Evolutionary conservation across 2,797 vertebrate species (phyloP).

Genomic region (Myiotriccus ornatus): DNA sequence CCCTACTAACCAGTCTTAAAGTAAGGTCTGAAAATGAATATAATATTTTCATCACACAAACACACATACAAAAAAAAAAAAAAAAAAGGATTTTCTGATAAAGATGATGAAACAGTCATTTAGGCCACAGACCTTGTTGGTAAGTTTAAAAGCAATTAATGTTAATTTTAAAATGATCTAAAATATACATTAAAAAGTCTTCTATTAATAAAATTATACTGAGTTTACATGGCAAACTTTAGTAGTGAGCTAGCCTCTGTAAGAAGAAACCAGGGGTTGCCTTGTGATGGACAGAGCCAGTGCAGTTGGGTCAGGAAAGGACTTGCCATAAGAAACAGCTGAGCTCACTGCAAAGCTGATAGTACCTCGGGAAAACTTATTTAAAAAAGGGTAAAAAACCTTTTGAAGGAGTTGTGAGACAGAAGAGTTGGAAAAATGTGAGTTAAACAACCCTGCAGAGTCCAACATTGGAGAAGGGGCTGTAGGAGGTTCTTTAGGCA

Average conservation of each 20-base stretch:
- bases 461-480: not conserved
- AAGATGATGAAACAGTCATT: not conserved
- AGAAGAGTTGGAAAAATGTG: not conserved
- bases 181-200: not conserved
- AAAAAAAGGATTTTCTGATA: not conserved
- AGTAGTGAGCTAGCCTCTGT: not conserved
- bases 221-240: not conserved
- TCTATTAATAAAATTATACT: not conserved
- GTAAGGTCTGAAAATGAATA: not conserved
- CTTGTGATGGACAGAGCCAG: not conserved
- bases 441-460: not conserved
- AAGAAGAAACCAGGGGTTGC: not conserved
- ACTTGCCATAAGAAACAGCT: not conserved
- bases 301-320: not conserved
- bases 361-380: not conserved
- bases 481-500: not conserved
- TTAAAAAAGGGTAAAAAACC: not conserved
- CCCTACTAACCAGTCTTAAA: not conserved
- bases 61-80: not conserved
- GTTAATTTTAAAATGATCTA: not conserved
- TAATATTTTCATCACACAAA: not conserved
- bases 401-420: not conserved
- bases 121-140: not conserved
- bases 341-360: not conserved
- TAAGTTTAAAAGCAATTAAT: not conserved